A percentile compares a stretch with the other conserved stretches of the same genome.
Evolutionary conservation across 2,113 vertebrate species (phyloP).

Genomic region (Lampris incognitus): DNA sequence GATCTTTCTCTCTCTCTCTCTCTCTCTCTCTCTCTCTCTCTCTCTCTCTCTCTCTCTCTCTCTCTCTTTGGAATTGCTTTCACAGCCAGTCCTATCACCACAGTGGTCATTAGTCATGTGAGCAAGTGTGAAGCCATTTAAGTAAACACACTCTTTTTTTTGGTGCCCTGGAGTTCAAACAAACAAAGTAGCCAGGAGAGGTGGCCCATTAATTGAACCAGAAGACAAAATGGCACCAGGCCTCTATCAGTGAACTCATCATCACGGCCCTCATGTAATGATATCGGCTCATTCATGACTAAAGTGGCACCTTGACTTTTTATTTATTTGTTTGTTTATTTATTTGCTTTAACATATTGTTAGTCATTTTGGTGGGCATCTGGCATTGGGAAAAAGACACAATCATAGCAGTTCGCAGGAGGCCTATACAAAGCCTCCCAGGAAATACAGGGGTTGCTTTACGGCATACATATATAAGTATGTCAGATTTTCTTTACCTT

Average conservation of each 20-base stretch:
- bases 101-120: constrained; percentile 19
- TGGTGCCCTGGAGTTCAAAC: constrained; percentile 18
- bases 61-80: neutral
- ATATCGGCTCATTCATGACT: neutral
- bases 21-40: neutral
- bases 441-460: no score
- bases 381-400: no score
- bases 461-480: no score
- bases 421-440: no score
- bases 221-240: constrained; percentile 16
- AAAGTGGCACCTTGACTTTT: neutral
- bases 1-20: neutral
- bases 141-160: constrained; percentile 44
- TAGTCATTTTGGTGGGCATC: no score
- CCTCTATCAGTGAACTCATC: neutral
- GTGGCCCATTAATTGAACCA: constrained; percentile 11
- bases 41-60: neutral
- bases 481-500: no score
- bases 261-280: neutral
- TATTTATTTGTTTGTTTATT: no score
- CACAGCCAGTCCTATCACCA: neutral
- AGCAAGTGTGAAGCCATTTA: constrained; percentile 10
- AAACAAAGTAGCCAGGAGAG: constrained; percentile 18
- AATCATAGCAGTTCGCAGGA: no score
- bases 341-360: no score